A percentile compares a stretch with the other conserved stretches of the same genome.
Evolutionary conservation across 2,888 invertebrate genomes (phyloP).

Genomic region (Yponomeuta evonymella): DNA sequence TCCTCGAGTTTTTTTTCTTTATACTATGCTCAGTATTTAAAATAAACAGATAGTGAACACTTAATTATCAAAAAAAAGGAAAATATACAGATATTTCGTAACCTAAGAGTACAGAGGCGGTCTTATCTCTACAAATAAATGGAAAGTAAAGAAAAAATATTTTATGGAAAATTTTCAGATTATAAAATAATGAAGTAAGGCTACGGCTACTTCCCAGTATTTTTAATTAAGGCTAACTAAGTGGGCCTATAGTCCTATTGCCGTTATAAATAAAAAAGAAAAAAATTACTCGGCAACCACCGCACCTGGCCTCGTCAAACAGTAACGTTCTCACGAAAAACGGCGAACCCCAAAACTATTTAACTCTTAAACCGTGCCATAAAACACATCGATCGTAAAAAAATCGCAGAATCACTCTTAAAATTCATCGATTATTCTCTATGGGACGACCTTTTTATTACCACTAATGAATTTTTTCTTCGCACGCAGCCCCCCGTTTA

Average conservation of each 20-base stretch:
- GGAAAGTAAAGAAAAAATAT: not conserved
- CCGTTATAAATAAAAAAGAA: not conserved
- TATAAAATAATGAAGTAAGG: not conserved
- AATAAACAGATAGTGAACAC: no score
- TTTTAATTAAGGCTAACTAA: not conserved
- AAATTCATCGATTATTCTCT: conserved; percentile 22
- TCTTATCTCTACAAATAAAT: not conserved
- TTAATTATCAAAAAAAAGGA: no score
- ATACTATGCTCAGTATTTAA: no score
- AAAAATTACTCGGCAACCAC: conserved; percentile 9
- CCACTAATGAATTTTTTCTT: conserved; percentile 61
- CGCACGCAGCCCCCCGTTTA: conserved; percentile 37
- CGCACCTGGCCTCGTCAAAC: conserved; percentile 19
- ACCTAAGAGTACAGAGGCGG: not conserved
- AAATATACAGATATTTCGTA: no score
- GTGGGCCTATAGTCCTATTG: not conserved
- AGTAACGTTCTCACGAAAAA: conserved; percentile 18
- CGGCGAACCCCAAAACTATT: conserved; percentile 43
- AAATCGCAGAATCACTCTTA: conserved; percentile 29
- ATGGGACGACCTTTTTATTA: conserved; percentile 59
- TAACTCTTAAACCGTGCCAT: conserved; percentile 46
- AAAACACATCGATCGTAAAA: conserved; percentile 62
- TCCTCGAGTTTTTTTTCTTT: no score
- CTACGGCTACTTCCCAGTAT: not conserved
- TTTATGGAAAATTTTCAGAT: not conserved